Evolutionary conservation across 2,797 vertebrate genomes (phyloP), one percentile per base, ranked within the genome.

Genomic region (Enoplosus armatus): DNA sequence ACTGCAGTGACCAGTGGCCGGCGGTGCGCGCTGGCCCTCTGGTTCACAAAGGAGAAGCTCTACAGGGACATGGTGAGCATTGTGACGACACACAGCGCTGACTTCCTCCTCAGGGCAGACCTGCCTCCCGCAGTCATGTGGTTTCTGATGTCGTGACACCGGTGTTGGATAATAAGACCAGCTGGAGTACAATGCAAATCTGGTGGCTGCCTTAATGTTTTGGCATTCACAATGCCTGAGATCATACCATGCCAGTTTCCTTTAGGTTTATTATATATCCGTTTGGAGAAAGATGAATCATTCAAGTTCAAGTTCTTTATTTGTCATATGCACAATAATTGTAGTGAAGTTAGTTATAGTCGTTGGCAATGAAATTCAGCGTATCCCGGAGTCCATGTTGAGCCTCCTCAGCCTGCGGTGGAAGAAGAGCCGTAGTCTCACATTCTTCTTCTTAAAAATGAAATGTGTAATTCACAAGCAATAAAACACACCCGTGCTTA

Each of bases 11-110:
- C 96, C 0, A 90, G 66, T 0, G 98, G 98, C 1, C 94, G 95
- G 48, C 95, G 97, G 77, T 99, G 97, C 0, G 96, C 97, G 4
- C 55, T 99, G 29, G 97, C 97, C 0, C 95, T 99, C 70, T 99
- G 97, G 98, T 99, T 99, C 87, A 98, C 98, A 0, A 96, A 96
- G 73, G 96, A 98, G 26, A 94, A 86, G 53, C 94, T 96, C 63
- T 97, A 98, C 24, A 95, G 94, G 18, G 98, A 99, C 89, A 97
- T 97, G 98, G 98, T 99, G 89, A 95, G 93, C 77, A 18, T 66
- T 14, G 48, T 20, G 55, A 75, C 48, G 0, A 27, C 58, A 75
- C 24, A 11, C 64, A 22, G 45, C 37, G 27, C 6, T 65, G 66
- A 66, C 67, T 63, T 83, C 16, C 39, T 33, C 27, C 26, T 66